Evolutionary conservation across 2,113 vertebrate species (phyloP).

Genomic region (Butorides virescens): DNA sequence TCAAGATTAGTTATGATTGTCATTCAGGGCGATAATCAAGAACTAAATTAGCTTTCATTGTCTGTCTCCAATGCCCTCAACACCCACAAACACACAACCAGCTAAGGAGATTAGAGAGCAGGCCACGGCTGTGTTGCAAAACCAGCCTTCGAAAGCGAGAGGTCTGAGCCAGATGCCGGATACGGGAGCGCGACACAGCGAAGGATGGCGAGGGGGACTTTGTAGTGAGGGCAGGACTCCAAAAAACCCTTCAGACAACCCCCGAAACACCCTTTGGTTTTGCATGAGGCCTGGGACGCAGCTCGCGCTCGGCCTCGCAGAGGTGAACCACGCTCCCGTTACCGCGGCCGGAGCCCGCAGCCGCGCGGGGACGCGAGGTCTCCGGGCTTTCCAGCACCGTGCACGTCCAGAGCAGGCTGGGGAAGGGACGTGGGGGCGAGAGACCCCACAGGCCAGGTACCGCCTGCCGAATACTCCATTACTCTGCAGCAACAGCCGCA

Average conservation of each 20-base stretch:
- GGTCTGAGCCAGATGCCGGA: background rate
- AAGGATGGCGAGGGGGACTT: background rate
- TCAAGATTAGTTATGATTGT: background rate
- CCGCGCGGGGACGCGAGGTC: rapidly evolving
- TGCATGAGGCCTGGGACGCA: background rate
- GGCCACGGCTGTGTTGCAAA: background rate
- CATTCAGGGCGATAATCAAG: background rate
- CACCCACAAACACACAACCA: background rate
- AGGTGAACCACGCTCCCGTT: background rate
- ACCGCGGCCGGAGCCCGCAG: background rate
- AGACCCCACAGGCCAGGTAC: background rate
- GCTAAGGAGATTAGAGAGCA: background rate
- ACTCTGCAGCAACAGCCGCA: background rate
- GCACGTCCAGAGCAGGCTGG: rapidly evolving
- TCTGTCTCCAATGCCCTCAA: background rate
- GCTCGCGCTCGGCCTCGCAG: rapidly evolving
- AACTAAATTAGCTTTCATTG: background rate
- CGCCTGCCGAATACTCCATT: rapidly evolving
- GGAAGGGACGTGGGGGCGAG: rapidly evolving
- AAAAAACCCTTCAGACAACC: background rate
- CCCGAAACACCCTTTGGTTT: rapidly evolving
- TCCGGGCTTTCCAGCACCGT: background rate
- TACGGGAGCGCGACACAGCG: rapidly evolving
- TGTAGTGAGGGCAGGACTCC: background rate
- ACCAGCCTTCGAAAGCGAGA: background rate